These are phyloP conservation scores for Borostomias antarcticus DNA, from an alignment of 2,797 vertebrate species.

Conservation along the genomic window DNA sequence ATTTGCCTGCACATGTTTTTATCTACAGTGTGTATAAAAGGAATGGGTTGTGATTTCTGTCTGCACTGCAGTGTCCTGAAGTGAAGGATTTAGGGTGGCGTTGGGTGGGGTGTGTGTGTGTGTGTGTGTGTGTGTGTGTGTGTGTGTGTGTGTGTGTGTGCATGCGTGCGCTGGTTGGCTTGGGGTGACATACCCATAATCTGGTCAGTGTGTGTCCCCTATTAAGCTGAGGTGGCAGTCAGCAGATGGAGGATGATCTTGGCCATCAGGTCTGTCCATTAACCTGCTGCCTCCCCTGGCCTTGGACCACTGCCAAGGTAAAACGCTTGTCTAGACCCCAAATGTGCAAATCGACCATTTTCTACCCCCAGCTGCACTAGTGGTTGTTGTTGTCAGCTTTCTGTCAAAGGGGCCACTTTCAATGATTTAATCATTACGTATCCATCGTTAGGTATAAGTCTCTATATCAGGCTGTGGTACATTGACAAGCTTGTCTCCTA, in stretches of 20 bases:
- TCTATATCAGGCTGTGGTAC: background rate
- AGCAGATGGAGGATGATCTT: conserved; percentile 16
- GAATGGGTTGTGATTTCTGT: no score
- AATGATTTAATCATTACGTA: background rate
- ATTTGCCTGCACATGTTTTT: no score
- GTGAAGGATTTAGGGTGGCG: background rate
- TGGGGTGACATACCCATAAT: background rate
- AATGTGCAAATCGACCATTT: conserved; percentile 36
- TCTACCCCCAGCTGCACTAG: conserved; percentile 11
- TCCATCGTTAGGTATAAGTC: background rate
- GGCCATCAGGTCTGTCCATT: conserved; percentile 14
- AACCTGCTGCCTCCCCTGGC: conserved; percentile 8
- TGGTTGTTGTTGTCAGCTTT: background rate
- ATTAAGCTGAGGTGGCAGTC: conserved; percentile 1
- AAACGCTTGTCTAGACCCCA: conserved; percentile 40
- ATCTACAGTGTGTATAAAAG: no score
- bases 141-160: no score
- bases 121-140: no score
- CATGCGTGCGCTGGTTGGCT: no score
- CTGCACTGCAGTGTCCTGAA: no score
- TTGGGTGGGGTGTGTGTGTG: background rate
- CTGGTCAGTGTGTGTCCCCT: conserved; percentile 7
- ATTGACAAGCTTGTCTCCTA: conserved; percentile 7
- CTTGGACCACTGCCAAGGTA: conserved; percentile 9
- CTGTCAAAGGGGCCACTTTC: background rate